Conservation (phyloP, 2,888 invertebrate genomes). For the Blomia tropicalis region DNA sequence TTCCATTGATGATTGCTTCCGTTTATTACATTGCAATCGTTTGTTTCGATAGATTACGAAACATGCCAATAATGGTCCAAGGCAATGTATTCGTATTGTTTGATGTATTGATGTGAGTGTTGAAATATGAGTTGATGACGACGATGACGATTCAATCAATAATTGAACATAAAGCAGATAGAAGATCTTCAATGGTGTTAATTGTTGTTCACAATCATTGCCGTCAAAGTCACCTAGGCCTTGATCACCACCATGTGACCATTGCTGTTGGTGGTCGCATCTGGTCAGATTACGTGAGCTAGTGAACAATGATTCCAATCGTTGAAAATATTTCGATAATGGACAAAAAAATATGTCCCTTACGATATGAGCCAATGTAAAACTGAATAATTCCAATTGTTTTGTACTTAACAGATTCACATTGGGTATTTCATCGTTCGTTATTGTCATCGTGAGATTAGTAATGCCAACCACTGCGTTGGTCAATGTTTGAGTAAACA, state of each 20-base stretch:
- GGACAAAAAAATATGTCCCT: not conserved
- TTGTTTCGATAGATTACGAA: not conserved
- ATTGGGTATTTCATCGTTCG: not conserved
- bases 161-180: not conserved
- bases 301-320: not conserved
- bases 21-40: not conserved
- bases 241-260: too few relatives aligned
- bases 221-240: too few relatives aligned
- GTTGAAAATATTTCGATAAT: not conserved
- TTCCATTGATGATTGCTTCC: not conserved
- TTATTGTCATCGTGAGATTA: not conserved
- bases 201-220: not conserved
- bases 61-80: constrained; percentile 13
- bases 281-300: not conserved
- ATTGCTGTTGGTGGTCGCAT: too few relatives aligned
- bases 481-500: not conserved
- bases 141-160: not conserved
- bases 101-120: not conserved
- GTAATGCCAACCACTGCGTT: not conserved
- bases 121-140: not conserved
- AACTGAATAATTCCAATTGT: not conserved
- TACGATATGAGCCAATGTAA: not conserved
- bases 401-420: constrained; percentile 5
- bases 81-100: not conserved
- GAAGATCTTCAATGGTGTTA: not conserved